Base-by-base conservation (phyloP, 2,888 invertebrate species). In the Mactromeris polynyma region DNA sequence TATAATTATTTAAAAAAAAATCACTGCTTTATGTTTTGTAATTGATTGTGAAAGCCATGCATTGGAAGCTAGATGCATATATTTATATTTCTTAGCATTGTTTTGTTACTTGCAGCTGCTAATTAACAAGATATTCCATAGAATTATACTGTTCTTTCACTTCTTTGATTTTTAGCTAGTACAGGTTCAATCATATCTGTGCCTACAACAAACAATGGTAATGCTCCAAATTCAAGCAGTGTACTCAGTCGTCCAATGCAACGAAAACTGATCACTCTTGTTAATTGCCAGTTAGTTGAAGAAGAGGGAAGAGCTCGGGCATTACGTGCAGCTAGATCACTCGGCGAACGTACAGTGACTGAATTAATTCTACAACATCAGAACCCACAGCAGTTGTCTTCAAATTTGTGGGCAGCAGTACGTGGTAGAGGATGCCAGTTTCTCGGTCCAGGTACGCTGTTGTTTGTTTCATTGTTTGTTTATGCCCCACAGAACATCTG, bases 401-500 rank as follows among this genome's bases (percentile, higher is more conserved):
- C 99, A 11, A 99, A 99, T 97, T 97, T 99, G 77, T 99, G 99
- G 99, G 99, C 99, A 73, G 99, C 99, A 40, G 99, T 99, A 17
- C 97, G 99, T 79, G 98, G 99, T 0, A 97, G 99, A 87, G 99
- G 99, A 82, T 99, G 99, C 96, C 99, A 99, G 97, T 99, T 99
- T 97, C 97, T 99, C 46, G 99, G 99, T 11, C 99, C 99, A 93
- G 98, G 98, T 97, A 95, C 26, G 87, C 80, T n/a, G 4, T 58
- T 33, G 33, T 69, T 58, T 1, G 6, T 42, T 42, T 58, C 1
- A n/a, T n/a, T 58, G 17, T 2, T 54, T 58, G 26, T 58, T 42
- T 58, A 14, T 46, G 11, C 17, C 42, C 42, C 42, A 7, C 42
- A 7, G 11, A 42, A 4, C 42, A 7, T 42, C 42, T 7, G 42